These are phyloP conservation scores for Meteorus sp. DNA, from an alignment of 1,140 invertebrate genomes.

Conservation along the genomic window DNA sequence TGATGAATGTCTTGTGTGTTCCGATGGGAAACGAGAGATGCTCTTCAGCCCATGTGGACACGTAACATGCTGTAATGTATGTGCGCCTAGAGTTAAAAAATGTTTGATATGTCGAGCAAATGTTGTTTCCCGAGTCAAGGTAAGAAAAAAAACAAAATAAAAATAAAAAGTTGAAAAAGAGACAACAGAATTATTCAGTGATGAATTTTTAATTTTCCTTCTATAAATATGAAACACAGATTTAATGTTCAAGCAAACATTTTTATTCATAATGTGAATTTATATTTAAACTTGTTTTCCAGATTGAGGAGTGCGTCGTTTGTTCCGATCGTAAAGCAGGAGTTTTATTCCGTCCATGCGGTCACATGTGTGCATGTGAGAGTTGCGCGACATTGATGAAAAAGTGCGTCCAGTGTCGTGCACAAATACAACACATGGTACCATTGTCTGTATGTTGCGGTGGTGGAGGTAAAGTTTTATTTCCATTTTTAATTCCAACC, in stretches of 20 bases:
- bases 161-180: no score
- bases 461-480: slow-evolving; percentile 53
- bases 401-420: slow-evolving; percentile 92
- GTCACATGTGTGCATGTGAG: slow-evolving; percentile 93
- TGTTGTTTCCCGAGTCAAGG: slow-evolving; percentile 75
- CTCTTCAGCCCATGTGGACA: slow-evolving; percentile 90
- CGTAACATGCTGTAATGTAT: slow-evolving; percentile 88
- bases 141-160: slow-evolving; percentile 44
- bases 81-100: slow-evolving; percentile 92
- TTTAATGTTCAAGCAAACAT: neutral
- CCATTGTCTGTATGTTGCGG: slow-evolving; percentile 73
- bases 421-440: slow-evolving; percentile 80
- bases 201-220: neutral
- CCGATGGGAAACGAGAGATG: slow-evolving; percentile 88
- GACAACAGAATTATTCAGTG: neutral
- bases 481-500: slow-evolving; percentile 32
- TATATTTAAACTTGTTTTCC: slow-evolving; percentile 38
- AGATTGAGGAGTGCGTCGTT: slow-evolving; percentile 95
- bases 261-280: slow-evolving; percentile 11
- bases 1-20: slow-evolving; percentile 95
- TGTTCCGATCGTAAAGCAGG: slow-evolving; percentile 92
- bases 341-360: slow-evolving; percentile 90
- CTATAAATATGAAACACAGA: neutral
- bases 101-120: slow-evolving; percentile 90
- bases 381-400: slow-evolving; percentile 92